phyloP scores from a whole-genome alignment of 1,140 invertebrate genomes.

The Pomacea maculata region DNA sequence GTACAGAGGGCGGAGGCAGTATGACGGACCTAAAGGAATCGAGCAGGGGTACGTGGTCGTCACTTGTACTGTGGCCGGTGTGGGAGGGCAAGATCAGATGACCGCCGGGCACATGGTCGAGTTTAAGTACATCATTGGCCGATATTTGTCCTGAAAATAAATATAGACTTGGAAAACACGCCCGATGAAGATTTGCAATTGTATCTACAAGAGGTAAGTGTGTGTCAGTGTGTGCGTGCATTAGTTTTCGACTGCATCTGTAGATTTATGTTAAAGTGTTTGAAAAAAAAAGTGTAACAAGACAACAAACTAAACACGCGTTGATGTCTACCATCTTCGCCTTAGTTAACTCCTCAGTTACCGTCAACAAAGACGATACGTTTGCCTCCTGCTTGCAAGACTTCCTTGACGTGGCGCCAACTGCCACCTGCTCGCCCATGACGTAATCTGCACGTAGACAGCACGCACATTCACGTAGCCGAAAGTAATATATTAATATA shows the following conservation, averaged over 20 bases:
- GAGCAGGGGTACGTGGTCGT: neutral
- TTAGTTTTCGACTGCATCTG: neutral
- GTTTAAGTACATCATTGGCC: conserved; percentile 38
- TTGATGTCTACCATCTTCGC: neutral
- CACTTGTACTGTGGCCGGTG: neutral
- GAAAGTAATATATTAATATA: neutral
- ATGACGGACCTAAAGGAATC: neutral
- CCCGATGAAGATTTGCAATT: too few species aligned
- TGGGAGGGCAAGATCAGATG: conserved; percentile 38
- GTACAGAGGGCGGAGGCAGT: neutral
- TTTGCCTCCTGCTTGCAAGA: conserved; percentile 52
- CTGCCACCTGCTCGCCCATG: conserved; percentile 53
- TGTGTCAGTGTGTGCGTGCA: neutral
- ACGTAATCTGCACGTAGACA: conserved; percentile 40
- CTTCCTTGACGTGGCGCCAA: conserved; percentile 58
- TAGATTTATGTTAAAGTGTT: neutral
- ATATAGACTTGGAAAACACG: neutral
- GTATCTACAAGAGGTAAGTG: neutral
- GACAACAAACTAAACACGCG: neutral
- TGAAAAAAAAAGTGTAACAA: neutral
- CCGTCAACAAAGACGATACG: conserved; percentile 57
- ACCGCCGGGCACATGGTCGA: conserved; percentile 42
- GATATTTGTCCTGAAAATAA: conserved; percentile 38
- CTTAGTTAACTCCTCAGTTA: conserved; percentile 16
- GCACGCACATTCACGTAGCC: neutral